Evolutionary conservation across 2,797 vertebrate genomes (phyloP).

Genomic region (Sphaeramia orbicularis): DNA sequence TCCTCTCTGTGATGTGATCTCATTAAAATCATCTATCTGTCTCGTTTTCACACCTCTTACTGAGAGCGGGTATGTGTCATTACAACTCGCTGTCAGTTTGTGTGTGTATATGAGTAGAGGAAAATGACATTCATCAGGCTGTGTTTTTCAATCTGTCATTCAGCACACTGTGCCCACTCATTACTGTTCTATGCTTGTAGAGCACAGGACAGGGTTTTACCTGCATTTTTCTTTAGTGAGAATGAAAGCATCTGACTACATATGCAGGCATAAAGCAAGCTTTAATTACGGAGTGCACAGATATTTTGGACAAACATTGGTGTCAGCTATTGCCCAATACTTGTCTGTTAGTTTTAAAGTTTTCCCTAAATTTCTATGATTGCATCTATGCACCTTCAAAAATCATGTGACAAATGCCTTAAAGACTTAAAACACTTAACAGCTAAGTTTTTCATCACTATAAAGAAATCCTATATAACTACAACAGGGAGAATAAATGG

Average conservation of each 20-base stretch:
- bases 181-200: not conserved
- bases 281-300: too few relatives aligned
- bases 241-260: not conserved
- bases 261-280: too few relatives aligned
- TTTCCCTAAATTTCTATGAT: too few relatives aligned
- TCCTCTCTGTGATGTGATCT: conserved; percentile 43
- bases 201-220: not conserved
- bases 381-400: too few relatives aligned
- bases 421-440: too few relatives aligned
- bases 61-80: conserved; percentile 23
- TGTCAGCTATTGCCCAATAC: too few relatives aligned
- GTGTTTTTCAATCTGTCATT: conserved; percentile 12
- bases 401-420: too few relatives aligned
- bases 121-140: conserved; percentile 27
- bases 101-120: conserved; percentile 3
- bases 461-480: too few relatives aligned
- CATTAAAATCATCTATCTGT: conserved; percentile 56
- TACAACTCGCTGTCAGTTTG: conserved; percentile 12
- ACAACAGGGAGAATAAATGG: too few relatives aligned
- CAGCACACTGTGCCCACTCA: not conserved
- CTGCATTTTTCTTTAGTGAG: not conserved
- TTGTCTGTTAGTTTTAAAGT: too few relatives aligned
- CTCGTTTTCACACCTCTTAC: conserved; percentile 47
- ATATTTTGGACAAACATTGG: too few relatives aligned
- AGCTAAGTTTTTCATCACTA: too few relatives aligned